Evolutionary conservation across 2,888 invertebrate species (phyloP), one percentile per base, ranked within the genome.

Genomic region (Gari tellinella): DNA sequence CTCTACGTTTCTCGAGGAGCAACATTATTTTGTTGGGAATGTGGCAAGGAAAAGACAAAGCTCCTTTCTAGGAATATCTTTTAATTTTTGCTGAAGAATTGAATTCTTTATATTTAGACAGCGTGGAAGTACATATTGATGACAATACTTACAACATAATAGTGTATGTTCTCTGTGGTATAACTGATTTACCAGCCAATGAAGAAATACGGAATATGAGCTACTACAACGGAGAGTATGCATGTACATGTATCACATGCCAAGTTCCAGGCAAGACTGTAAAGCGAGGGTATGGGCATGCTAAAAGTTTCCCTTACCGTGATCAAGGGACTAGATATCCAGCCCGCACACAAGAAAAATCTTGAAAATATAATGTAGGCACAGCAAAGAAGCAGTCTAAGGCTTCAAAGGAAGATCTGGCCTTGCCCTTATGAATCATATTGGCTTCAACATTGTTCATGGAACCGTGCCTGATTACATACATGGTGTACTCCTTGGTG

Each of bases 11-110:
- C 51, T 38, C 67, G 25, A 17, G 72, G 12, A 46, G 72, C 7
- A 76, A 76, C 49, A 63, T 72, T 10, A 0, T 79, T 10, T 52
- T 79, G 3, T 48, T 53, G 12, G 74, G 65, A 12, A 57, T 79
- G 21, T 75, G 75, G 74, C 72, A 79, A 41, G 72, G 75, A 14
- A 79, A 72, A 45, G 68, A 58, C 2, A 79, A 75, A 61, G 68
- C 75, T 26, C n/a, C 72, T 63, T 5, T 72, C 72, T 46, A 43
- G 49, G 15, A 17, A 46, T 25, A n/a, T n/a, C n/a, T n/a, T n/a
- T n/a, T n/a, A n/a, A n/a, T n/a, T n/a, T n/a, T n/a, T n/a, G n/a
- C n/a, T 37, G 56, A 63, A 14, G 23, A 72, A n/a, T 38, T 76
- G 52, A 63, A 63, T 38, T n/a, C 10, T 8, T 21, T 76, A 19